These are phyloP conservation scores for Campoletis raptor DNA, from an alignment of 2,888 invertebrate genomes.

Conservation along the genomic window DNA sequence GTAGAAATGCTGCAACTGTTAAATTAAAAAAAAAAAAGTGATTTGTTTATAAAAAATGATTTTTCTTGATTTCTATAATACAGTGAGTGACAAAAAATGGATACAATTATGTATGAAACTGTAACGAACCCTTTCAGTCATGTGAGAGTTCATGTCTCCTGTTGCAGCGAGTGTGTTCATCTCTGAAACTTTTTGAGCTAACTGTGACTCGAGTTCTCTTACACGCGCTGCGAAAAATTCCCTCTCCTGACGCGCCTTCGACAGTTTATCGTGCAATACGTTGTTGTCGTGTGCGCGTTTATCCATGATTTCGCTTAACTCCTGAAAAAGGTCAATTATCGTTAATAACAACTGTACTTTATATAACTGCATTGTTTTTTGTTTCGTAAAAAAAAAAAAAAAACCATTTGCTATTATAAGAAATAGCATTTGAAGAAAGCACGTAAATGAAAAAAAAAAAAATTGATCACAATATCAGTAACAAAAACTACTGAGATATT, in stretches of 20 bases:
- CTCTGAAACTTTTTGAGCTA: conserved; percentile 68
- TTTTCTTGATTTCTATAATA: neutral
- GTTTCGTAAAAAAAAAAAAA: conserved; percentile 2
- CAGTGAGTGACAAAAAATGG: neutral
- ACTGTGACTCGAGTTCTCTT: conserved; percentile 74
- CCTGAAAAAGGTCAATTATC: conserved; percentile 66
- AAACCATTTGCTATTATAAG: too few relatives aligned
- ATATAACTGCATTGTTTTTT: neutral
- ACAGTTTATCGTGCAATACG: conserved; percentile 77
- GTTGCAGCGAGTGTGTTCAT: neutral
- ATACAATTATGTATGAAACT: neutral
- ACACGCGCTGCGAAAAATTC: conserved; percentile 73
- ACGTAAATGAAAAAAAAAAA: too few relatives aligned
- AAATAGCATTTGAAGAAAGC: too few relatives aligned
- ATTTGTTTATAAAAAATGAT: neutral
- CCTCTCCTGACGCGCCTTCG: conserved; percentile 76
- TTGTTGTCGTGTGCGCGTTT: conserved; percentile 75
- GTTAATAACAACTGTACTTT: neutral
- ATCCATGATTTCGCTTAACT: conserved; percentile 74
- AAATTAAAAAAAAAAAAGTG: conserved; percentile 5
- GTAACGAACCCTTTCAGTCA: conserved; percentile 55
- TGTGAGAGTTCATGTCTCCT: conserved; percentile 44
- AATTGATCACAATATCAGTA: too few relatives aligned
- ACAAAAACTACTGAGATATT: too few relatives aligned
- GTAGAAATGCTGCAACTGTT: conserved; percentile 87